These are phyloP conservation scores for Poeciliopsis infans DNA, from an alignment of 2,797 vertebrate species.

Conservation along the genomic window DNA sequence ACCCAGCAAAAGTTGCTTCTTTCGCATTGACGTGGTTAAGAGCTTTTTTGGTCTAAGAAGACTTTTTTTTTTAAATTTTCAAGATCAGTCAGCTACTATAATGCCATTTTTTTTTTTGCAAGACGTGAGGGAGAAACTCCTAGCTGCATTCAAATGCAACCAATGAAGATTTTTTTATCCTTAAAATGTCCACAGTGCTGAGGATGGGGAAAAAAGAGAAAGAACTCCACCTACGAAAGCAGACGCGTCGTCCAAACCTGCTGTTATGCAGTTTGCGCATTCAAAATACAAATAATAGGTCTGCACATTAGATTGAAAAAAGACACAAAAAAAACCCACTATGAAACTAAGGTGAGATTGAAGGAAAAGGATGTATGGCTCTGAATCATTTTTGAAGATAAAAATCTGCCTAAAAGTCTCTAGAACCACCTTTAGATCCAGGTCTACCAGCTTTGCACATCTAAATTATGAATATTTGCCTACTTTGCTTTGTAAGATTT, in stretches of 20 bases:
- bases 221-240: neutral
- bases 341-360: neutral
- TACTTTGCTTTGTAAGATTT: too few relatives aligned
- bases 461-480: too few relatives aligned
- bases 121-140: neutral
- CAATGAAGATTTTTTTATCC: neutral
- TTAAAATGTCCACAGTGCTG: neutral
- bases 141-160: neutral
- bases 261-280: neutral
- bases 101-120: neutral
- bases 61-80: neutral
- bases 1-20: neutral
- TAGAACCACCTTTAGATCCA: too few relatives aligned
- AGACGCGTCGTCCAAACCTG: neutral
- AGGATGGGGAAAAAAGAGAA: neutral
- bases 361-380: too few relatives aligned
- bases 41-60: neutral
- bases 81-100: neutral
- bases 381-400: too few relatives aligned
- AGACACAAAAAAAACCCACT: neutral
- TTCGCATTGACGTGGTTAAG: neutral
- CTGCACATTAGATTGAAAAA: neutral
- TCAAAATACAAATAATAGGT: neutral
- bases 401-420: too few relatives aligned
- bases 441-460: too few relatives aligned